Evolutionary conservation across 2,113 vertebrate genomes (phyloP).

Genomic region (Stegastes partitus): DNA sequence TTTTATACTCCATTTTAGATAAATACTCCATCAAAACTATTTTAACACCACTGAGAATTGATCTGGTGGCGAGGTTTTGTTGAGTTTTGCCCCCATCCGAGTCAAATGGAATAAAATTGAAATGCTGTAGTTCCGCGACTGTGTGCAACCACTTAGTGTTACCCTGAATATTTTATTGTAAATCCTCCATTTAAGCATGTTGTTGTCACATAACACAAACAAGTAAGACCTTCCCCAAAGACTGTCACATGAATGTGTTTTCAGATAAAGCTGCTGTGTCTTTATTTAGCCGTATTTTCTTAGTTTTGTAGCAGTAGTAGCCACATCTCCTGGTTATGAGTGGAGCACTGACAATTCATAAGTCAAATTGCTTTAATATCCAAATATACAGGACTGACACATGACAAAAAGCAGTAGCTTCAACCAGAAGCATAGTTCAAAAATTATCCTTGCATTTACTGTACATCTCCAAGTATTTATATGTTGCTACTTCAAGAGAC

Average conservation of each 20-base stretch:
- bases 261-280: not conserved
- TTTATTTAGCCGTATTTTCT: not conserved
- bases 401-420: not conserved
- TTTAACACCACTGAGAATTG: not conserved
- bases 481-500: not conserved
- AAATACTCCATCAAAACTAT: slow-evolving; percentile 37
- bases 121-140: not conserved
- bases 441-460: not conserved
- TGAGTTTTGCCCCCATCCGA: not conserved
- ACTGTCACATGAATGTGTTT: slow-evolving; percentile 1
- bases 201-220: not conserved
- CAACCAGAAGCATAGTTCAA: not conserved
- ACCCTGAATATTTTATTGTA: not conserved
- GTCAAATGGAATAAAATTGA: not conserved
- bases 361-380: not conserved
- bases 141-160: not conserved
- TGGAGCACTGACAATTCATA: not conserved
- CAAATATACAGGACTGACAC: not conserved
- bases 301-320: not conserved
- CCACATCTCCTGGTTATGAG: not conserved
- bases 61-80: slow-evolving; percentile 6
- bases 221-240: not conserved
- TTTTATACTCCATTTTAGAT: slow-evolving; percentile 33
- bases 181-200: not conserved
- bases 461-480: not conserved